These are phyloP conservation scores for Troglohyphantes excavatus DNA, from an alignment of 2,888 invertebrate genomes.

Conservation along the genomic window DNA sequence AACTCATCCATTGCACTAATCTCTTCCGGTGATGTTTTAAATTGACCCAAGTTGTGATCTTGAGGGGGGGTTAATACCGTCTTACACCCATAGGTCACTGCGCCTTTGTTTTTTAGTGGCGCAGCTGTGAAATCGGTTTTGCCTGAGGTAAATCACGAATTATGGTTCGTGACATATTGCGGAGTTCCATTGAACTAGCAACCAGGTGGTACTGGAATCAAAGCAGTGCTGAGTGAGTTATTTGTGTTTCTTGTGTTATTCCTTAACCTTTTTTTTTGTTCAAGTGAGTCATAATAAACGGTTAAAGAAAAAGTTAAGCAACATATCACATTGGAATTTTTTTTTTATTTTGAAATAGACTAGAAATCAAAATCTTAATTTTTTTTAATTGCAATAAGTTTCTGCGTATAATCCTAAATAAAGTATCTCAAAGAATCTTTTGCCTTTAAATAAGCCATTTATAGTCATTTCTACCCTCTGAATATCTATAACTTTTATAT, in stretches of 20 bases:
- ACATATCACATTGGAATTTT: too few relatives aligned
- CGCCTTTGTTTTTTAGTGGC: conserved; percentile 31
- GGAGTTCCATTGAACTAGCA: conserved; percentile 2
- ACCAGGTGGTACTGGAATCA: conserved; percentile 59
- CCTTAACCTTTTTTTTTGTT: too few relatives aligned
- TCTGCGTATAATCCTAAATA: too few relatives aligned
- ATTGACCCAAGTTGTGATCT: not conserved
- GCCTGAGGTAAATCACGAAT: conserved; percentile 63
- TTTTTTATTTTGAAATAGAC: too few relatives aligned
- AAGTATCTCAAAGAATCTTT: too few relatives aligned
- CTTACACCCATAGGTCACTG: not conserved
- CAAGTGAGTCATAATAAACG: too few relatives aligned
- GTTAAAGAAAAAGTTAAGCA: too few relatives aligned
- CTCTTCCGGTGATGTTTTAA: not conserved
- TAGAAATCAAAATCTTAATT: too few relatives aligned
- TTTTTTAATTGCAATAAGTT: too few relatives aligned
- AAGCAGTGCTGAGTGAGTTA: conserved; percentile 19
- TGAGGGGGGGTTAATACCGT: not conserved
- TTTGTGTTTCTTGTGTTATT: not conserved
- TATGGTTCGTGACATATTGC: conserved; percentile 42
- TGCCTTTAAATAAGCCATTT: too few relatives aligned
- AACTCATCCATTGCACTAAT: not conserved
- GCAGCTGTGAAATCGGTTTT: conserved; percentile 53
- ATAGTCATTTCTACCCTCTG: too few relatives aligned
- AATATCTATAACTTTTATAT: too few relatives aligned